These are phyloP conservation scores for Rhinatrema bivittatum DNA, from an alignment of 2,797 vertebrate genomes.

Conservation along the genomic window DNA sequence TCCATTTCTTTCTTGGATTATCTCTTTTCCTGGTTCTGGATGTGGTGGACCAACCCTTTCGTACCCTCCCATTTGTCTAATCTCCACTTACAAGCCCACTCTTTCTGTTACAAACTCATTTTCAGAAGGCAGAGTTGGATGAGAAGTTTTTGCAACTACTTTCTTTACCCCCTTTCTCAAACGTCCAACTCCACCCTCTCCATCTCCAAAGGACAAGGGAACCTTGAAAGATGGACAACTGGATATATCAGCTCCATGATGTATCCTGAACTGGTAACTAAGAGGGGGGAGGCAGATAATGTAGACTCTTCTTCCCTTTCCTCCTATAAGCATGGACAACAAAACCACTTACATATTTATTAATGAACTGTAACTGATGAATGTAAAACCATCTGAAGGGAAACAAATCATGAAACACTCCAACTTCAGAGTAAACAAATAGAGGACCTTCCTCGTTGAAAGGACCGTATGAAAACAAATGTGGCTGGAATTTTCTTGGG, in stretches of 20 bases:
- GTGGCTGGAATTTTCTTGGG: not conserved
- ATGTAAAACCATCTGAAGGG: conserved; percentile 26
- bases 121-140: no score
- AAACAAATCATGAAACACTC: not conserved
- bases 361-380: conserved; percentile 47
- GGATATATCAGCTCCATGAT: not conserved
- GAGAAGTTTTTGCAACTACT: not conserved
- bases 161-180: not conserved
- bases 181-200: not conserved
- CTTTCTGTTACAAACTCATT: no score
- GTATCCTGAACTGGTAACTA: not conserved
- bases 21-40: no score
- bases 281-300: not conserved
- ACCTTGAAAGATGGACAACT: not conserved
- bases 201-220: not conserved
- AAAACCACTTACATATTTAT: conserved; percentile 44
- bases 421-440: not conserved
- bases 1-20: no score
- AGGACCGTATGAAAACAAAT: not conserved
- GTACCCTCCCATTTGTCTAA: no score
- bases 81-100: no score
- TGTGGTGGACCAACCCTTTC: no score
- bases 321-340: conserved; percentile 6
- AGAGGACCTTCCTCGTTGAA: not conserved
- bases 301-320: not conserved